A percentile compares a stretch with the other conserved stretches of the same genome.
These are phyloP conservation scores for Cepphus grylle DNA, from an alignment of 2,113 vertebrate species.

Conservation along the genomic window DNA sequence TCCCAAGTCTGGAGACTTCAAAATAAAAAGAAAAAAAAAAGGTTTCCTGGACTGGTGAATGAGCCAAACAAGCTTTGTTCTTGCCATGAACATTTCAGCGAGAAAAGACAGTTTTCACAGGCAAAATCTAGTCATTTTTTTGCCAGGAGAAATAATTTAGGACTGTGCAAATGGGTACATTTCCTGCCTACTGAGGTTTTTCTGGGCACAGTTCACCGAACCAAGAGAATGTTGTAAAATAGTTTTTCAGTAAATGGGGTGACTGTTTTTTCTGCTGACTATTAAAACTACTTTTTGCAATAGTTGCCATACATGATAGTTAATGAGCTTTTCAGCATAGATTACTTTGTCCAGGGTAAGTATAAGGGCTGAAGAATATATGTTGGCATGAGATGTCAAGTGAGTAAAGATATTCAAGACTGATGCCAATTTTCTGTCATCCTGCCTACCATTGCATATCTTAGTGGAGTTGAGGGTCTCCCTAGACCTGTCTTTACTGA, in stretches of 20 bases:
- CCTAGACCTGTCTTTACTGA: neutral
- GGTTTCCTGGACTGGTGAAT: neutral
- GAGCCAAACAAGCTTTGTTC: neutral
- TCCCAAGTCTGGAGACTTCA: neutral
- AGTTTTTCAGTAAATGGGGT: neutral
- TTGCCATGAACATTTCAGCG: neutral
- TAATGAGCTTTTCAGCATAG: neutral
- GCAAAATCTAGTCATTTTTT: neutral
- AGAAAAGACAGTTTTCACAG: neutral
- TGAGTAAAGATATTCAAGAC: neutral
- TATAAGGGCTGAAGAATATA: neutral
- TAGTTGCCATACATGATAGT: neutral
- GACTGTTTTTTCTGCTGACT: neutral
- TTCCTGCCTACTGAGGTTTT: constrained; percentile 17
- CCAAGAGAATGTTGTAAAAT: neutral
- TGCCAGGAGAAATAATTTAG: constrained; percentile 26
- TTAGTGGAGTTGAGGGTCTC: neutral
- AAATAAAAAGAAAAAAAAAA: neutral
- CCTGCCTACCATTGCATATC: neutral
- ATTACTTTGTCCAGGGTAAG: neutral
- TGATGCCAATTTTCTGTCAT: neutral
- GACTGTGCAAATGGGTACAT: neutral
- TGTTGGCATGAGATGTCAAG: neutral
- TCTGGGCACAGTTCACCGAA: neutral
- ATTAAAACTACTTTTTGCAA: neutral